Conservation (phyloP, 2,113 vertebrate species). For the Epinephelus lanceolatus region DNA sequence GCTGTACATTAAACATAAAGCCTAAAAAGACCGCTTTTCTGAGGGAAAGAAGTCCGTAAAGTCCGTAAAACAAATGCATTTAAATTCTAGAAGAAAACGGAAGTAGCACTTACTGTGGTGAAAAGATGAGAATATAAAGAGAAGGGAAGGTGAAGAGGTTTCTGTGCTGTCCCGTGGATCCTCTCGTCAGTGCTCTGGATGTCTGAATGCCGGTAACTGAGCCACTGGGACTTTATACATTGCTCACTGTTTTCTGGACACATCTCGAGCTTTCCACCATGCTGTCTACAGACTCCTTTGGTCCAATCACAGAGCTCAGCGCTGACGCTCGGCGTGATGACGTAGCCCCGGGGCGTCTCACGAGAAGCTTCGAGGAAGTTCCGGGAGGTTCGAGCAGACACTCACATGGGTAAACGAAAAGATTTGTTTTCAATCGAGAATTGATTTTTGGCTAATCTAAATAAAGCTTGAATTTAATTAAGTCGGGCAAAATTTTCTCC, state of each 20-base stretch:
- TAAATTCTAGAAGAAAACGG: background rate
- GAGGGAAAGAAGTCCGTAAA: no score
- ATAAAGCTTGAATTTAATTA: no score
- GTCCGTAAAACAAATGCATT: background rate
- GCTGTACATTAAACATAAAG: no score
- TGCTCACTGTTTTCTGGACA: background rate
- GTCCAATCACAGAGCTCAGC: conserved; percentile 18
- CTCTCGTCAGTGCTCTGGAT: background rate
- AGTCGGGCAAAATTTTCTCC: no score
- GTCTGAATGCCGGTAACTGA: background rate
- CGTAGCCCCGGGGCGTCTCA: background rate
- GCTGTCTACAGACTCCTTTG: background rate
- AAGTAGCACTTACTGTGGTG: background rate
- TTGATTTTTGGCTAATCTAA: no score
- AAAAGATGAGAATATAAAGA: background rate
- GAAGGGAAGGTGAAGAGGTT: no score
- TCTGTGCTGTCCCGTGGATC: rapidly evolving
- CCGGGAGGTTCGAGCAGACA: no score
- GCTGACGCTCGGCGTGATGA: background rate
- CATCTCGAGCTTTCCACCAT: background rate
- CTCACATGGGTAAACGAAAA: no score
- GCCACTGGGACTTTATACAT: background rate
- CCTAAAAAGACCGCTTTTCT: background rate
- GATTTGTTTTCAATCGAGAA: no score
- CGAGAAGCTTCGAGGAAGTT: background rate